phyloP scores from a whole-genome alignment of 2,113 vertebrate species.

The Rhinichthys klamathensis region DNA sequence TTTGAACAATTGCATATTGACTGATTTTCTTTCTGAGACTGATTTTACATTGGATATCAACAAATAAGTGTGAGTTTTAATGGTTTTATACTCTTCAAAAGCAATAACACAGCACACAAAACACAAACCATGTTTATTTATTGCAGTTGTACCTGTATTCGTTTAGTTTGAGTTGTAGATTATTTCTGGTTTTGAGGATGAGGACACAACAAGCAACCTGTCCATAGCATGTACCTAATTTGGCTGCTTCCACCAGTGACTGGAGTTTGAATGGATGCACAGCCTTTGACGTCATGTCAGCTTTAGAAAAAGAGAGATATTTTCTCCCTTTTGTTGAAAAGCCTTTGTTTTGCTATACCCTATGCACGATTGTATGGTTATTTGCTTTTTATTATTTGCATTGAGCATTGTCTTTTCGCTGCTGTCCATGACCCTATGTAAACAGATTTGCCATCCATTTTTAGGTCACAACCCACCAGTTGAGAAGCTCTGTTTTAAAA shows the following conservation, averaged over 20 bases:
- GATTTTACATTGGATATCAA: background rate
- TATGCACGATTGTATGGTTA: background rate
- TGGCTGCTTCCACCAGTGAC: background rate
- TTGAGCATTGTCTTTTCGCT: background rate
- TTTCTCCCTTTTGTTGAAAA: background rate
- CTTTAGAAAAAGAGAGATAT: background rate
- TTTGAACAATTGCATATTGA: background rate
- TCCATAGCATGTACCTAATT: background rate
- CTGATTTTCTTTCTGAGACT: background rate
- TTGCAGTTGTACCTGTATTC: too few species aligned
- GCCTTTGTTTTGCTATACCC: background rate
- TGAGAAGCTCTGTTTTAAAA: slow-evolving; percentile 12
- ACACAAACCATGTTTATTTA: background rate
- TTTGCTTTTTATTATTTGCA: background rate
- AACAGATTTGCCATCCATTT: slow-evolving; percentile 7
- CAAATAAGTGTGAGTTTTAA: background rate
- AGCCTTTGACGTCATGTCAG: background rate
- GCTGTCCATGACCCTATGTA: background rate
- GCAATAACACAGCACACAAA: background rate
- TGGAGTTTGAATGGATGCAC: background rate
- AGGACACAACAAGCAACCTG: background rate
- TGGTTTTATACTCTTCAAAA: background rate
- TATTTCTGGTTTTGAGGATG: background rate
- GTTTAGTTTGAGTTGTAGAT: too few species aligned
- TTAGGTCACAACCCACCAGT: slow-evolving; percentile 1